Conservation (phyloP, 1,140 invertebrate genomes). For the Aphis gossypii region DNA sequence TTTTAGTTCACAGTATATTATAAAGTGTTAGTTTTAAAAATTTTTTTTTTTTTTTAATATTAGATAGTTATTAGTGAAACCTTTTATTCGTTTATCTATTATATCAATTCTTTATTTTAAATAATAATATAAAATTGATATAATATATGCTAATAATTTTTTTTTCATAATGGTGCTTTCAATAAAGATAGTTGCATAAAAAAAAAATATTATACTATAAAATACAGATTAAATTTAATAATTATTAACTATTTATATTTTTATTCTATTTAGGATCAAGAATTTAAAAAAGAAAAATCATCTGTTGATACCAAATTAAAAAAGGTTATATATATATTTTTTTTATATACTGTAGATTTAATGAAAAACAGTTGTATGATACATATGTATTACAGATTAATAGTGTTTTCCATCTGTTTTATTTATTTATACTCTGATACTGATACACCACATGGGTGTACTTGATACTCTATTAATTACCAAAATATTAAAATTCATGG, state of each 20-base stretch:
- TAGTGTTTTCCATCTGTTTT: too few relatives aligned
- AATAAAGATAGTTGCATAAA: neutral
- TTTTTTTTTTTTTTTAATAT: neutral
- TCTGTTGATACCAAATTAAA: conserved; percentile 61
- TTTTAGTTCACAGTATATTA: neutral
- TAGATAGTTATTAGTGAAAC: neutral
- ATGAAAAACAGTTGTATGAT: too few relatives aligned
- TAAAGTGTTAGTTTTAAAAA: neutral
- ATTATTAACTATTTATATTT: neutral
- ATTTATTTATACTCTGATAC: too few relatives aligned
- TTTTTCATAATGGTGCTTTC: neutral
- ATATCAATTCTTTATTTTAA: neutral
- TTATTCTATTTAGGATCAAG: conserved; percentile 51
- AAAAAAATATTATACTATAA: too few relatives aligned
- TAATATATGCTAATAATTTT: neutral
- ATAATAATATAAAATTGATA: neutral
- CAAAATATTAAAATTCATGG: too few relatives aligned
- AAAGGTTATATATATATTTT: neutral
- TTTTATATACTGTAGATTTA: too few relatives aligned
- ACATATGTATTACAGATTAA: too few relatives aligned
- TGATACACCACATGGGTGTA: too few relatives aligned
- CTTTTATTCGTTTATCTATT: neutral
- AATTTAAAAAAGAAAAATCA: conserved; percentile 67
- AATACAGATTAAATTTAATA: too few relatives aligned
- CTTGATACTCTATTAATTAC: too few relatives aligned